Conservation (phyloP, 2,113 vertebrate genomes). For the Peromyscus polionotus region DNA sequence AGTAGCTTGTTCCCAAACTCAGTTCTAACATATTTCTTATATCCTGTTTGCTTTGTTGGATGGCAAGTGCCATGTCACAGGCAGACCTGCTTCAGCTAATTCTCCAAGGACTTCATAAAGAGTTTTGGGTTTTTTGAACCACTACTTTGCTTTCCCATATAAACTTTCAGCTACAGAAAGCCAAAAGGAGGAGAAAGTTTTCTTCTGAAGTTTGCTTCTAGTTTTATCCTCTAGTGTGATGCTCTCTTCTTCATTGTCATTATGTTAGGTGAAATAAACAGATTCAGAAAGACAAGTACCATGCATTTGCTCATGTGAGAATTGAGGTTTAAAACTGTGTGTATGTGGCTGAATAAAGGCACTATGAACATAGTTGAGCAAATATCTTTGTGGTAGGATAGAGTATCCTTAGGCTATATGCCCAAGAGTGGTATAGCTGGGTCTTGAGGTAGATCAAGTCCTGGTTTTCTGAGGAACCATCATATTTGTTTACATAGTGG, state of each 20-base stretch:
- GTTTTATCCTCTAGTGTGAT: background rate
- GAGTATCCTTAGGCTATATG: background rate
- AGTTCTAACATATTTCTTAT: background rate
- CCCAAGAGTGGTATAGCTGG: background rate
- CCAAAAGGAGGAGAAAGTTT: too few relatives aligned
- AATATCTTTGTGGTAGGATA: background rate
- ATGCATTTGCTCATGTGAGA: background rate
- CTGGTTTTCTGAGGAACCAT: background rate
- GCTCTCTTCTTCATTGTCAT: background rate
- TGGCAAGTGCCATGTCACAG: background rate
- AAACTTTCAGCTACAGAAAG: background rate
- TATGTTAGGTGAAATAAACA: background rate
- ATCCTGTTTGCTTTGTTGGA: background rate
- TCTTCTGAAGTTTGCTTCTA: background rate
- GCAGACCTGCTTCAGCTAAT: background rate
- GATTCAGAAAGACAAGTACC: background rate
- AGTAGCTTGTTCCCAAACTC: background rate
- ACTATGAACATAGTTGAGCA: background rate
- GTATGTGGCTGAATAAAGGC: background rate
- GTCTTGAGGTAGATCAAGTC: background rate
- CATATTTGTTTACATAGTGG: background rate
- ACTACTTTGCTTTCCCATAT: background rate
- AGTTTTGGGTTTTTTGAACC: background rate
- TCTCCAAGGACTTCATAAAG: background rate
- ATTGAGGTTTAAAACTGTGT: background rate